phyloP scores from a whole-genome alignment of 2,797 vertebrate species.

The Hyperoplus immaculatus region DNA sequence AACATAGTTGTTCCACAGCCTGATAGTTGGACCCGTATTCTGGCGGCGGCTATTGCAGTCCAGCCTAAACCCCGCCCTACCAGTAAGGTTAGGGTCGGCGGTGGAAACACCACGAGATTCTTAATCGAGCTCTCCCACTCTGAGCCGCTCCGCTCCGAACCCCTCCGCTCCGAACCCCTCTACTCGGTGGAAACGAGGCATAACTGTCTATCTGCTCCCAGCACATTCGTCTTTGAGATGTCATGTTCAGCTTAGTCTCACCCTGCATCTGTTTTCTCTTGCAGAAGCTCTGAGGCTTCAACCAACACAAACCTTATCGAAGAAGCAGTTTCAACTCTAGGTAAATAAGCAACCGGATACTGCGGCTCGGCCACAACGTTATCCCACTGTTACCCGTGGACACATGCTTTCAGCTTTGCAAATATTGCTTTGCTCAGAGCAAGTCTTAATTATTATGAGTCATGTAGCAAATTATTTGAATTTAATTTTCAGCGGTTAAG shows the following conservation, averaged over 20 bases:
- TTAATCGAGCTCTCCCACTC: too few relatives aligned
- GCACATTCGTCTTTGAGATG: neutral
- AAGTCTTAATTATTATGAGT: conserved; percentile 27
- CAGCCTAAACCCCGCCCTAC: too few relatives aligned
- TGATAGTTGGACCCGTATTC: too few relatives aligned
- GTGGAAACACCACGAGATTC: too few relatives aligned
- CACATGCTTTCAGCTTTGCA: conserved; percentile 16
- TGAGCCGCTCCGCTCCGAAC: too few relatives aligned
- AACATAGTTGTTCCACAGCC: too few relatives aligned
- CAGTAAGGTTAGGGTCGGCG: too few relatives aligned
- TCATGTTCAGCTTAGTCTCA: conserved; percentile 8
- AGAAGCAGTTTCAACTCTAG: conserved; percentile 95
- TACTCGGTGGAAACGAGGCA: too few relatives aligned
- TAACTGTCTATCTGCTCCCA: neutral
- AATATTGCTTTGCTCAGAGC: conserved; percentile 25
- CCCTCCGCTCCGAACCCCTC: too few relatives aligned
- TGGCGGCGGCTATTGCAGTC: too few relatives aligned
- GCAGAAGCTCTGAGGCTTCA: conserved; percentile 86
- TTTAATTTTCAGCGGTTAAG: neutral
- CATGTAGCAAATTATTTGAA: neutral
- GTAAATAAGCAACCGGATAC: conserved; percentile 79
- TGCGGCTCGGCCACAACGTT: conserved; percentile 2
- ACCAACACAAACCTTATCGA: conserved; percentile 93
- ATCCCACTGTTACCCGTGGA: conserved; percentile 16
- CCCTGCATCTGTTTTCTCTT: conserved; percentile 65